These are phyloP conservation scores for Helleia helle DNA, from an alignment of 2,888 invertebrate genomes.

Conservation along the genomic window DNA sequence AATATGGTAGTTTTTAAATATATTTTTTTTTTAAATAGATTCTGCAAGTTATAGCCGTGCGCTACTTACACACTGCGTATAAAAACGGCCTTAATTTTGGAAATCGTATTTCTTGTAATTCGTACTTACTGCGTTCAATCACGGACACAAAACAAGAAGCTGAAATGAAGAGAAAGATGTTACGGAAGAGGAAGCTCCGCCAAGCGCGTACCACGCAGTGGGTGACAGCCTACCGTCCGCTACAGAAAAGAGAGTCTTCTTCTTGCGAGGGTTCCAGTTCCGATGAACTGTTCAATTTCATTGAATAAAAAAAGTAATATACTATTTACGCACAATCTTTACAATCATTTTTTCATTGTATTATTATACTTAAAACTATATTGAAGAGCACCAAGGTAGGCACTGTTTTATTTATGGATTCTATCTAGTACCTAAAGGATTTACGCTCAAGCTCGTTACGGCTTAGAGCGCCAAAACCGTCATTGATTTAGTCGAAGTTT, in stretches of 20 bases:
- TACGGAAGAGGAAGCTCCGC: constrained; percentile 33
- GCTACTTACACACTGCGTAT: constrained; percentile 62
- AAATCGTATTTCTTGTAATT: constrained; percentile 48
- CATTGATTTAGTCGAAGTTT: too few relatives aligned
- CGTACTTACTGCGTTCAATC: constrained; percentile 49
- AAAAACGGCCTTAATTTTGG: constrained; percentile 52
- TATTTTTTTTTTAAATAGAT: too few relatives aligned
- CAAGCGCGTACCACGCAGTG: constrained; percentile 49
- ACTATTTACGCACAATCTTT: too few relatives aligned
- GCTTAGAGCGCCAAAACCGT: too few relatives aligned
- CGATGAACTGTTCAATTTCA: constrained; percentile 54
- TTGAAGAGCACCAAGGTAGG: too few relatives aligned
- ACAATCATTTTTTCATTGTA: too few relatives aligned
- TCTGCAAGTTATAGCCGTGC: constrained; percentile 51
- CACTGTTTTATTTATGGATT: too few relatives aligned
- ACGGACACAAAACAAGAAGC: constrained; percentile 29
- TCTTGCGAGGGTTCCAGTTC: constrained; percentile 51
- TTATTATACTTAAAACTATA: too few relatives aligned
- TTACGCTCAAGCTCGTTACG: too few relatives aligned
- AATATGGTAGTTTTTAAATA: too few relatives aligned
- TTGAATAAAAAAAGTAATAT: constrained; percentile 34
- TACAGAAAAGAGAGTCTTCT: constrained; percentile 28
- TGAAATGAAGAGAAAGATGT: constrained; percentile 13
- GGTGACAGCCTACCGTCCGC: constrained; percentile 40
- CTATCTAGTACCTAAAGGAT: too few relatives aligned